Base-by-base conservation (phyloP, 2,797 vertebrate genomes). In the Trichosurus vulpecula region DNA sequence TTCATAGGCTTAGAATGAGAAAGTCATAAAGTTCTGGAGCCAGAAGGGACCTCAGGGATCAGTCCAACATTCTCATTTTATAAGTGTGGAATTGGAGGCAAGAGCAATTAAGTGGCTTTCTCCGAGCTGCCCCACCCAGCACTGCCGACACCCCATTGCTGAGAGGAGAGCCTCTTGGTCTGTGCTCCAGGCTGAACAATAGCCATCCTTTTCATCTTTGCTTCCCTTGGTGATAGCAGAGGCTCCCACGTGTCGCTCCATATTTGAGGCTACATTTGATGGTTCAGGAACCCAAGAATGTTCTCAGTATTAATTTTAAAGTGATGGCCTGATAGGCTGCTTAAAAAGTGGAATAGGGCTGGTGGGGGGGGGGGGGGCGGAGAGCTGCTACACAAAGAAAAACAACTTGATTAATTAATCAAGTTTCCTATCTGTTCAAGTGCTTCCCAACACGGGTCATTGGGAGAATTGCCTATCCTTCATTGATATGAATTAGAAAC, bases 401-500 rank as follows among this genome's bases (percentile, higher is more conserved):
- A 81, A 81, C n/a, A 41, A 25, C n/a, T 81, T 81, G n/a, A n/a
- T 31, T 22, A 25, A 81, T 25, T 22, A 2, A 81, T 81, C 19
- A 35, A 30, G 12, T 66, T 66, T 66, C 35, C 11, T 6, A 66
- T 66, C 14, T 19, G 14, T n/a, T n/a, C 14, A 1, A 61, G 31
- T 61, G 35, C 35, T 66, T 66, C 58, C 51, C 92, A 55, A 93
- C 95, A 90, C 41, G 1, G 95, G 3, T 54, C 92, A 51, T 89
- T 93, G 2, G 30, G 57, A 95, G 25, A 95, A 95, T 53, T 95
- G 55, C 55, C 95, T 31, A 52, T 93, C 94, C 35, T 95, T 94
- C 12, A 53, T 66, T 93, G 51, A 95, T 35, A 3, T 55, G 92
- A 96, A 25, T 95, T 95, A 96, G 95, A 96, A 92, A 41, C 56